Base-by-base conservation (phyloP, 2,113 vertebrate species). In the Eleginops maclovinus region DNA sequence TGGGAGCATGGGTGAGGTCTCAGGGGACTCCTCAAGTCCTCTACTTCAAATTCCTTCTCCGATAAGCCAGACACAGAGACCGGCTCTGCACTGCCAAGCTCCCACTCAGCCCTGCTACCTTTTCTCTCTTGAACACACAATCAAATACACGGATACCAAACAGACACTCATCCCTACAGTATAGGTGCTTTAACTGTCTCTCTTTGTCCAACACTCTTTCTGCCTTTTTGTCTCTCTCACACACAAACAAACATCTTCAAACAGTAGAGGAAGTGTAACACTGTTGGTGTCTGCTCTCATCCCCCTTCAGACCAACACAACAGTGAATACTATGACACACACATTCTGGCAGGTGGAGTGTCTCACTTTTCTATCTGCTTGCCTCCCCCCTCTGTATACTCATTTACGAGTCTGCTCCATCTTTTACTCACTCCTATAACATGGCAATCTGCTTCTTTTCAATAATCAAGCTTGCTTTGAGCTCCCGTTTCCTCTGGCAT, bases 1-100 rank as follows among this genome's bases (percentile, higher is more conserved):
- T 96, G 91, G 90, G 93, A 93, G 94, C 93, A 96, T 95, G 96
- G 94, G 95, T 95, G 86, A 92, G 91, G 91, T 95, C 96, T 96
- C 96, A 75, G 91, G 96, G 94, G 96, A 95, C 90, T 95, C 95
- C 94, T 93, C 95, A 94, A 95, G 94, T 87, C 89, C 94, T 94
- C 93, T 90, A 94, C 96, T 96, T 96, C 93, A 96, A 97, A 96
- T 97, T 96, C 97, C 96, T 94, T 93, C 95, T 92, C 94, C 84
- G 96, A 97, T 97, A 97, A 96, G 96, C 80, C 75, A 90, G 75
- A 77, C 65, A 75, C 79, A 87, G 86, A 90, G 83, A 90, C 62
- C 28, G 65, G 82, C 44, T 73, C 84, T 85, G 83, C 73, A 56
- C 88, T 86, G 85, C 85, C 83, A 85, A 85, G 81, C 86, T 88